Evolutionary conservation across 2,888 invertebrate genomes (phyloP).

Genomic region (Tiliacea aurago): DNA sequence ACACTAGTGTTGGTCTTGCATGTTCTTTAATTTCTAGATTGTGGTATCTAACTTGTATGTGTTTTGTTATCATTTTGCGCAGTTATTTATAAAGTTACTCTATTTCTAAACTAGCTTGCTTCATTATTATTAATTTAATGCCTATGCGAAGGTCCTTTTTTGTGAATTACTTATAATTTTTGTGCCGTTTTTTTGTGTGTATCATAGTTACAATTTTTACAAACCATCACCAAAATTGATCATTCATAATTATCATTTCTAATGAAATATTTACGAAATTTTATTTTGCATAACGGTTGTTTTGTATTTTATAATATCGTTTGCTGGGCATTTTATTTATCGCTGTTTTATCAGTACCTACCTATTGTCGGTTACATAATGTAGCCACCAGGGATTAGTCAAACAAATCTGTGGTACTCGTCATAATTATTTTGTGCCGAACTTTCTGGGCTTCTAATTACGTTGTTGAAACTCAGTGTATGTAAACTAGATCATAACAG

Average conservation of each 20-base stretch:
- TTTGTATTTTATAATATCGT: conserved; percentile 10
- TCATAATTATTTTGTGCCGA: not conserved
- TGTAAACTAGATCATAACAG: conserved; percentile 12
- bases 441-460: not conserved
- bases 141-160: conserved; percentile 27
- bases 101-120: not conserved
- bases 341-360: conserved; percentile 1
- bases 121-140: conserved; percentile 10
- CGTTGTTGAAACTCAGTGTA: not conserved
- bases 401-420: not conserved
- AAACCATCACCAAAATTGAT: not conserved
- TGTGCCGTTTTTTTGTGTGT: not conserved
- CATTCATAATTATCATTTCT: not conserved
- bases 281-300: not conserved
- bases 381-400: conserved; percentile 8
- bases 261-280: not conserved
- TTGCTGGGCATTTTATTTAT: conserved; percentile 27
- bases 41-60: conserved; percentile 1
- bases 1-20: not conserved
- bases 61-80: conserved; percentile 3
- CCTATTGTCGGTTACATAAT: conserved; percentile 30
- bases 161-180: not conserved
- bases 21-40: conserved; percentile 1
- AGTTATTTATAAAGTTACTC: conserved; percentile 1
- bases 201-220: no score